Evolutionary conservation across 2,888 invertebrate genomes (phyloP).

Genomic region (Amphipoea oculea): DNA sequence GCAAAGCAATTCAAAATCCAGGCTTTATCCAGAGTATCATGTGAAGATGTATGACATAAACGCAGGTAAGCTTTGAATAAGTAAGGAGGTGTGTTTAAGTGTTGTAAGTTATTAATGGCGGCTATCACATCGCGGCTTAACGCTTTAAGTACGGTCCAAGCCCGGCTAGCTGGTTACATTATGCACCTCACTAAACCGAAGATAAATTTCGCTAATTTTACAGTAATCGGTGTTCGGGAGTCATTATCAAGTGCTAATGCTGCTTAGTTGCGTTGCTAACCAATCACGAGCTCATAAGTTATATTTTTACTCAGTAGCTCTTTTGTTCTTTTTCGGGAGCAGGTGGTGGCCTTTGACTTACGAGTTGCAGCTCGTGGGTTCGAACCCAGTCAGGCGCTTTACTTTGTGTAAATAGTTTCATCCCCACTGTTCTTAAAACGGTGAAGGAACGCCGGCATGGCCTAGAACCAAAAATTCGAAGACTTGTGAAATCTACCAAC

Average conservation of each 20-base stretch:
- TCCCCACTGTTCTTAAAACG: not conserved
- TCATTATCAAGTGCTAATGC: slow-evolving; percentile 42
- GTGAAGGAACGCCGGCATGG: too few relatives aligned
- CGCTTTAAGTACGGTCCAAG: slow-evolving; percentile 84
- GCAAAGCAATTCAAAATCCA: slow-evolving; percentile 45
- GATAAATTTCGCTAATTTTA: slow-evolving; percentile 76
- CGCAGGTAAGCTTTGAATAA: slow-evolving; percentile 76
- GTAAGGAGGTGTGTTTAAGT: slow-evolving; percentile 74
- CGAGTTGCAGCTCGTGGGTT: not conserved
- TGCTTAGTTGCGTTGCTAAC: not conserved
- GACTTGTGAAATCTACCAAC: not conserved
- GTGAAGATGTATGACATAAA: slow-evolving; percentile 66
- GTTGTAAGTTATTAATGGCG: slow-evolving; percentile 82
- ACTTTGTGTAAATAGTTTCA: not conserved
- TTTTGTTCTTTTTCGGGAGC: not conserved
- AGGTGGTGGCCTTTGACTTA: not conserved
- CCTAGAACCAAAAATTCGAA: not conserved
- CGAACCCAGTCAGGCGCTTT: not conserved
- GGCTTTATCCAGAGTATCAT: slow-evolving; percentile 48
- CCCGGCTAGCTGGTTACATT: slow-evolving; percentile 73
- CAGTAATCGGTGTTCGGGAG: slow-evolving; percentile 59
- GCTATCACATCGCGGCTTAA: slow-evolving; percentile 81
- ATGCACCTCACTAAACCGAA: slow-evolving; percentile 76
- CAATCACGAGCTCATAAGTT: not conserved
- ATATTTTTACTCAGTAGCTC: not conserved